Evolutionary conservation across 2,797 vertebrate genomes (phyloP).

Genomic region (Pseudochirops corinnae): DNA sequence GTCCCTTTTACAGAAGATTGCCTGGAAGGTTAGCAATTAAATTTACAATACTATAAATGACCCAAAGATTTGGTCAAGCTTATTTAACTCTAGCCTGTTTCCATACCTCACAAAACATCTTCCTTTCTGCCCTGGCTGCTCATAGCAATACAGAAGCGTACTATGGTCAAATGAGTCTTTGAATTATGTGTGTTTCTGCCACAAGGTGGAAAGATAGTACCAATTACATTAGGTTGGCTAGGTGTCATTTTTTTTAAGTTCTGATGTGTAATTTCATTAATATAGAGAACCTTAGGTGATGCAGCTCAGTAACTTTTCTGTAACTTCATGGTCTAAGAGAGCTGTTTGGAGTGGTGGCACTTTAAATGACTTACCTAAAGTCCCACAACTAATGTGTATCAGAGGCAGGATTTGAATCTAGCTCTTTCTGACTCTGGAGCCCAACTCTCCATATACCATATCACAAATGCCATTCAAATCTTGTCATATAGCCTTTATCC

Average conservation of each 20-base stretch:
- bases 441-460: background rate
- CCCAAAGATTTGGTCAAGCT: conserved; percentile 29
- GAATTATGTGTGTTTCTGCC: background rate
- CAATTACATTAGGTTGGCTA: background rate
- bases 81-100: conserved; percentile 26
- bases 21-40: conserved; percentile 41
- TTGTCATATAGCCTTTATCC: background rate
- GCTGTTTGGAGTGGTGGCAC: background rate
- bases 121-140: background rate
- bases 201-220: background rate
- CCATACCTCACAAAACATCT: conserved; percentile 9
- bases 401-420: background rate
- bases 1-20: conserved; percentile 27
- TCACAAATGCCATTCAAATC: background rate
- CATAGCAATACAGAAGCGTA: background rate
- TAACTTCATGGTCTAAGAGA: background rate
- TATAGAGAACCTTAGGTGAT: background rate
- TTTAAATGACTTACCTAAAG: background rate
- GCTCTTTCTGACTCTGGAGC: background rate
- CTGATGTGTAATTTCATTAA: background rate
- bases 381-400: background rate
- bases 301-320: background rate
- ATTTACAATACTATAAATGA: background rate
- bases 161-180: conserved; percentile 3
- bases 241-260: background rate